Evolutionary conservation across 1,140 invertebrate genomes (phyloP).

Genomic region (Streblospio benedicti): DNA sequence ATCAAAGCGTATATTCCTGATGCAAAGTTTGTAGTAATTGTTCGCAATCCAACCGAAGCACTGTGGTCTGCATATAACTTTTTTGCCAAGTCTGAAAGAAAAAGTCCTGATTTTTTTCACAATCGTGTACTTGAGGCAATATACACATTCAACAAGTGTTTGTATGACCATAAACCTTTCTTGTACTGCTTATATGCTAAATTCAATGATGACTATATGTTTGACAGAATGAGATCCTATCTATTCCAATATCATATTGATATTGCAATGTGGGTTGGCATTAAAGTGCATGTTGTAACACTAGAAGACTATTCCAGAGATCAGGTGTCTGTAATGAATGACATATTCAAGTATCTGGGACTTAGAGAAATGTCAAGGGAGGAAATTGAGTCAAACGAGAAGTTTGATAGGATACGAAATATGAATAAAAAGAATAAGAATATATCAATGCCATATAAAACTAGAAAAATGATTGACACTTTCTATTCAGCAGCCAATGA

Average conservation of each 20-base stretch:
- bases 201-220: constrained; percentile 23
- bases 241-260: too few species aligned
- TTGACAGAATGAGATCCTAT: constrained; percentile 34
- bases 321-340: constrained; percentile 72
- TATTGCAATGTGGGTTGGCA: too few species aligned
- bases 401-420: too few species aligned
- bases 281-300: constrained; percentile 55
- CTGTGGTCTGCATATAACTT: constrained; percentile 66
- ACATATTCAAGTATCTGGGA: constrained; percentile 55
- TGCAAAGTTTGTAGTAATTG: constrained; percentile 53
- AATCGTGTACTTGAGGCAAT: constrained; percentile 26
- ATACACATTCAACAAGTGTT: too few species aligned
- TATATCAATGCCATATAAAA: too few species aligned
- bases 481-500: too few species aligned
- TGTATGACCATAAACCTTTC: too few species aligned
- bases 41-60: constrained; percentile 63
- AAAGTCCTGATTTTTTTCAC: constrained; percentile 15
- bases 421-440: too few species aligned
- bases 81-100: constrained; percentile 48
- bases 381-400: too few species aligned
- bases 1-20: constrained; percentile 51
- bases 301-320: constrained; percentile 74
- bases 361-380: too few species aligned
- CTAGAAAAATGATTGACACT: too few species aligned
- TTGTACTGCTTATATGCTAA: too few species aligned